Conservation (phyloP, 2,797 vertebrate species). For the Pogonophryne albipinna region DNA sequence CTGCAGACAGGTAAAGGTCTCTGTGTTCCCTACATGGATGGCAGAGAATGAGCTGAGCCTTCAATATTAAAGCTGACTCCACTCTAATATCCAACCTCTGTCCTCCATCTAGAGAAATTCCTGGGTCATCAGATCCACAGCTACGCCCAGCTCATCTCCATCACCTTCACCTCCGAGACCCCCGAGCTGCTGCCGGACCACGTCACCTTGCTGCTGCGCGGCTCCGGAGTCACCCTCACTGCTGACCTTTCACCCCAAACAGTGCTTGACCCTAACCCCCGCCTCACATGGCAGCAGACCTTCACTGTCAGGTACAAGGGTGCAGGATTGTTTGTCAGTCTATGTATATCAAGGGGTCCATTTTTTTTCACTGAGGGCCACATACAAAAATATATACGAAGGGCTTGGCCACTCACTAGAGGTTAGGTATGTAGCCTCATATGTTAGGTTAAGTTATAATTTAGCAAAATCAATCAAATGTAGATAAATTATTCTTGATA, state of each 20-base stretch:
- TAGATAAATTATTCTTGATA: too few relatives aligned
- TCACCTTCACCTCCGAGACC: slow-evolving; percentile 83
- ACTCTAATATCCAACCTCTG: slow-evolving; percentile 40
- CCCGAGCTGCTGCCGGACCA: slow-evolving; percentile 59
- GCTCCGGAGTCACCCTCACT: slow-evolving; percentile 80
- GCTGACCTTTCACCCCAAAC: slow-evolving; percentile 62
- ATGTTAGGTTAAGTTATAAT: too few relatives aligned
- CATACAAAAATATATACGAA: too few relatives aligned
- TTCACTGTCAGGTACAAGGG: slow-evolving; percentile 87
- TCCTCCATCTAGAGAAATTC: slow-evolving; percentile 86
- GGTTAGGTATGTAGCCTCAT: too few relatives aligned
- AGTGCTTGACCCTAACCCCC: slow-evolving; percentile 11
- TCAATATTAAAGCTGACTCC: slow-evolving; percentile 34
- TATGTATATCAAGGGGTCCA: slow-evolving; percentile 3
- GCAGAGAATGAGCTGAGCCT: not conserved
- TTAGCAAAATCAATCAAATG: too few relatives aligned
- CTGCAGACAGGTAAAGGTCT: not conserved
- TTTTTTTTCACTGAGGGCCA: too few relatives aligned
- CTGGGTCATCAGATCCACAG: slow-evolving; percentile 88
- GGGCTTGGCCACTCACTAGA: too few relatives aligned
- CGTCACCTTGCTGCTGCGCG: slow-evolving; percentile 86
- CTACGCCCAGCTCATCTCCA: slow-evolving; percentile 88
- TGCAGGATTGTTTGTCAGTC: slow-evolving; percentile 12
- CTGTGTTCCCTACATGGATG: not conserved
- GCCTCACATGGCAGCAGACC: slow-evolving; percentile 51